phyloP scores from a whole-genome alignment of 2,888 invertebrate genomes.

The Hoplodrina ambigua region DNA sequence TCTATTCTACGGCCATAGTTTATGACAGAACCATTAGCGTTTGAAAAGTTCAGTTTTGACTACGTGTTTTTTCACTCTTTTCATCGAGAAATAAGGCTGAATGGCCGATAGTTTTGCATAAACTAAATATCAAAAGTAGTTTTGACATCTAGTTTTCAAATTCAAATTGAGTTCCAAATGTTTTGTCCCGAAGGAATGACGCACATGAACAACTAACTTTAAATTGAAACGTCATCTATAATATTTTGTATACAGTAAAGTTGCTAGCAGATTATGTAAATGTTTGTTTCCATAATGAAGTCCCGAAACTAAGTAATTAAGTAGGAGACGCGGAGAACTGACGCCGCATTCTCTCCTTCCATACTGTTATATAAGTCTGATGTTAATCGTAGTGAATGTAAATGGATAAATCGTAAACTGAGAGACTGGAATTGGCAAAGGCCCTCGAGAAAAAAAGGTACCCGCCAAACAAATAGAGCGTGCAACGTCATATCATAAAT shows the following conservation, averaged over 20 bases:
- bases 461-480: constrained; percentile 79
- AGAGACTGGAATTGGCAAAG: constrained; percentile 60
- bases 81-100: constrained; percentile 6
- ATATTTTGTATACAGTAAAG: constrained; percentile 47
- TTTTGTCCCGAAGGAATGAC: constrained; percentile 56
- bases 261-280: constrained; percentile 57
- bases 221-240: constrained; percentile 54
- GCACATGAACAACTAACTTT: constrained; percentile 45
- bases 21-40: constrained; percentile 32
- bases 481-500: constrained; percentile 83
- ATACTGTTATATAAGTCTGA: constrained; percentile 27
- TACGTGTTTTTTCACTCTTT: not conserved
- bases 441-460: constrained; percentile 63
- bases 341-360: constrained; percentile 3
- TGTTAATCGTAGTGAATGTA: constrained; percentile 42
- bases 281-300: constrained; percentile 49
- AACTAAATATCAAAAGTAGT: constrained; percentile 47
- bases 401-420: constrained; percentile 31
- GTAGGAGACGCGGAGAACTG: constrained; percentile 26
- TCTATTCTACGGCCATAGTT: constrained; percentile 4
- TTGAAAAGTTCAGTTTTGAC: constrained; percentile 19
- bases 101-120: constrained; percentile 21
- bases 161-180: constrained; percentile 64
- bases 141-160: constrained; percentile 60
- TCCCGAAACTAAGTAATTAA: constrained; percentile 46